A percentile compares a stretch with the other conserved stretches of the same genome.
These are phyloP conservation scores for Myotis pilosus DNA, from an alignment of 2,797 vertebrate species.

Conservation along the genomic window DNA sequence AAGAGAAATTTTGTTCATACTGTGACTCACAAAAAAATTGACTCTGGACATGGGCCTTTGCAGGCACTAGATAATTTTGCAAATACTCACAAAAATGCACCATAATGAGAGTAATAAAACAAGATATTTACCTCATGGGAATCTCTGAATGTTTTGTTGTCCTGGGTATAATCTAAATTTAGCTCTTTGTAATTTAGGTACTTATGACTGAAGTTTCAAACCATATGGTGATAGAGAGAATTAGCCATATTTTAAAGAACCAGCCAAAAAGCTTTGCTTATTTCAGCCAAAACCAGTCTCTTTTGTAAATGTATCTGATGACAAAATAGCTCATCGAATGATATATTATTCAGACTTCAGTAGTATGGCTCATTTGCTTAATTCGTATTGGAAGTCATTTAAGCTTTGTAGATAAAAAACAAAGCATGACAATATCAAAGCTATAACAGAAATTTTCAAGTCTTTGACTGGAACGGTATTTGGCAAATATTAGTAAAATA, in stretches of 20 bases:
- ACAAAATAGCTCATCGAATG: neutral
- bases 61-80: constrained; percentile 47
- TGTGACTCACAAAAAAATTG: neutral
- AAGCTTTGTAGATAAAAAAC: constrained; percentile 6
- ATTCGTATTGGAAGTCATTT: neutral
- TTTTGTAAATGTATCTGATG: constrained; percentile 13
- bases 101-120: constrained; percentile 51
- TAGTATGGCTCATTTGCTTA: neutral
- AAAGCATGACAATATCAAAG: neutral
- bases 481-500: constrained; percentile 59
- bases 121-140: constrained; percentile 50
- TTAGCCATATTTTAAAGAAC: constrained; percentile 61
- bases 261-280: neutral
- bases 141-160: constrained; percentile 53
- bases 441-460: constrained; percentile 10
- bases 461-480: neutral
- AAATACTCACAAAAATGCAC: constrained; percentile 53
- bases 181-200: constrained; percentile 63
- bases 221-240: constrained; percentile 62
- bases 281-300: constrained; percentile 33
- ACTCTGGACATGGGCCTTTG: neutral
- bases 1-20: neutral
- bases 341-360: neutral
- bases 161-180: constrained; percentile 61
- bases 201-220: constrained; percentile 66